Percentiles rank a stretch among this genome's conserved stretches.
These are phyloP conservation scores for Drosophila ogumai DNA, from an alignment of 1,140 invertebrate genomes.

Conservation along the genomic window DNA sequence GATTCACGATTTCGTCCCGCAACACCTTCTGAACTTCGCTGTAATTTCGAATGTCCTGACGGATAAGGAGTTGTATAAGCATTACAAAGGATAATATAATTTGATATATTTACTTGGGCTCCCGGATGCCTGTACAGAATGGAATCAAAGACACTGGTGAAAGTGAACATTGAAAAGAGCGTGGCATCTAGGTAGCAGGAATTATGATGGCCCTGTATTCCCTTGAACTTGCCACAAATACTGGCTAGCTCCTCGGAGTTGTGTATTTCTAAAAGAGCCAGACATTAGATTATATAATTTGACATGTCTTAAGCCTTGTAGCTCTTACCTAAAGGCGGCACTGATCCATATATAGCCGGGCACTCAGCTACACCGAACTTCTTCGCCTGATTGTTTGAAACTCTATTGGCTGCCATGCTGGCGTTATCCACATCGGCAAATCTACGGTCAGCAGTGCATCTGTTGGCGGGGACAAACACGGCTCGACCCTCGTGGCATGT, in stretches of 20 bases:
- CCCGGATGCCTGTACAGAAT: slow-evolving; percentile 91
- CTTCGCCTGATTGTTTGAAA: slow-evolving; percentile 50
- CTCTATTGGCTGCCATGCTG: slow-evolving; percentile 22
- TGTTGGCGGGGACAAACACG: slow-evolving; percentile 91
- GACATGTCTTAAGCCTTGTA: background rate
- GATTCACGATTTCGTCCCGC: slow-evolving; percentile 98
- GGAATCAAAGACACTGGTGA: slow-evolving; percentile 97
- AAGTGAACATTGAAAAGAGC: slow-evolving; percentile 98
- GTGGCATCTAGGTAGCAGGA: slow-evolving; percentile 99
- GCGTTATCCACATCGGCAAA: slow-evolving; percentile 88
- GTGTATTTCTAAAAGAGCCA: slow-evolving; percentile 56
- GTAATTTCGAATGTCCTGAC: slow-evolving; percentile 92
- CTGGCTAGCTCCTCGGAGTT: slow-evolving; percentile 88
- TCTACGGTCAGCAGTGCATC: slow-evolving; percentile 91
- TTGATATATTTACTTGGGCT: slow-evolving; percentile 85
- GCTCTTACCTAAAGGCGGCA: slow-evolving; percentile 90
- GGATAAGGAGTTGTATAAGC: too few relatives aligned
- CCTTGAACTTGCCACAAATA: slow-evolving; percentile 91
- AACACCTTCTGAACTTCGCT: slow-evolving; percentile 95
- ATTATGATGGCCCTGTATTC: slow-evolving; percentile 99
- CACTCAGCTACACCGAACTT: slow-evolving; percentile 88
- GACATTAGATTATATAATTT: background rate
- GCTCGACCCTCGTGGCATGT: slow-evolving; percentile 86
- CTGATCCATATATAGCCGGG: slow-evolving; percentile 91
- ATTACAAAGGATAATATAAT: too few relatives aligned